These are phyloP conservation scores for Ciconia nigra DNA, from an alignment of 2,797 vertebrate genomes.

Conservation along the genomic window DNA sequence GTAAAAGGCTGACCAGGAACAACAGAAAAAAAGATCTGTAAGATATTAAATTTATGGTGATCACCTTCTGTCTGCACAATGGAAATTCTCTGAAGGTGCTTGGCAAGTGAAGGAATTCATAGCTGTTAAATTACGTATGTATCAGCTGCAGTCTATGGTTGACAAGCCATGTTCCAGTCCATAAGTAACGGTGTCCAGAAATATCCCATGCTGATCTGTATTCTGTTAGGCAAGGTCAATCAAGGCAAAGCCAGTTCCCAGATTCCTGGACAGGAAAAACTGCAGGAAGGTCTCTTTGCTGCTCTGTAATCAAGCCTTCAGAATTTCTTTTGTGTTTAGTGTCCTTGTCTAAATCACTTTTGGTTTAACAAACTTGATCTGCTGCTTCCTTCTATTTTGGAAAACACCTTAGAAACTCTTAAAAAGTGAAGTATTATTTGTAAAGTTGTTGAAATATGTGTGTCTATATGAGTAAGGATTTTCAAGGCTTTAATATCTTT, in stretches of 20 bases:
- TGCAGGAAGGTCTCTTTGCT: not conserved
- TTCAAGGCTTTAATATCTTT: not conserved
- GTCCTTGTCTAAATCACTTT: not conserved
- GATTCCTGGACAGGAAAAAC: not conserved
- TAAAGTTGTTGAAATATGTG: not conserved
- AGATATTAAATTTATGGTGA: not conserved
- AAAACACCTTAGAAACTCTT: not conserved
- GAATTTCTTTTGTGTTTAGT: not conserved
- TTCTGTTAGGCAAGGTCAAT: not conserved
- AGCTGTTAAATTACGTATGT: not conserved
- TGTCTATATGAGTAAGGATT: not conserved
- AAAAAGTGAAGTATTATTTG: not conserved
- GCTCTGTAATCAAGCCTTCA: not conserved
- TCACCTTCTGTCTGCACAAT: not conserved
- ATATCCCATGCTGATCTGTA: not conserved
- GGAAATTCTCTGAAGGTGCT: not conserved
- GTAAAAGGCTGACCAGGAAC: not conserved
- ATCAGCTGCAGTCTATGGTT: not conserved
- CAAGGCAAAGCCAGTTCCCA: not conserved
- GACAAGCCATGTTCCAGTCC: not conserved
- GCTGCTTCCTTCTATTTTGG: not conserved
- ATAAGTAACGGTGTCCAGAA: fast-evolving
- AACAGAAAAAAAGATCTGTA: not conserved
- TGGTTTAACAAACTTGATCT: not conserved
- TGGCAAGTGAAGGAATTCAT: not conserved